These are phyloP conservation scores for Dascyllus trimaculatus DNA, from an alignment of 2,113 vertebrate species.

Conservation along the genomic window DNA sequence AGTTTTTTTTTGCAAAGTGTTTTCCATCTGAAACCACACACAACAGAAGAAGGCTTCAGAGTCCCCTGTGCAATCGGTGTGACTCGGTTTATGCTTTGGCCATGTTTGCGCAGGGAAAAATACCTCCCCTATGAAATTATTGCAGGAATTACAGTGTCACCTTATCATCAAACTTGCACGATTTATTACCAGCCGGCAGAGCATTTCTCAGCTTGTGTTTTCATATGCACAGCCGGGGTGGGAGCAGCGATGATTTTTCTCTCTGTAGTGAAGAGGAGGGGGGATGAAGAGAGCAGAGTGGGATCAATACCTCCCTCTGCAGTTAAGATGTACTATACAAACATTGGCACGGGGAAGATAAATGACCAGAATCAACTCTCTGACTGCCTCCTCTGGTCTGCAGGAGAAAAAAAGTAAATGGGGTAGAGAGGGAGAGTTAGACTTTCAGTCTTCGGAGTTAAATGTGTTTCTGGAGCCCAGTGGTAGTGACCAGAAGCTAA, in stretches of 20 bases:
- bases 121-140: constrained; percentile 14
- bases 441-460: constrained; percentile 1
- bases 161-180: constrained; percentile 15
- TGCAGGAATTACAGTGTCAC: constrained; percentile 35
- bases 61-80: background rate
- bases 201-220: constrained; percentile 42
- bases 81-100: constrained; percentile 7
- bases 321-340: constrained; percentile 56
- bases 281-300: constrained; percentile 32
- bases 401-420: background rate
- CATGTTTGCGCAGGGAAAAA: background rate
- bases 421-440: background rate
- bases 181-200: constrained; percentile 24
- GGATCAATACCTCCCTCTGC: constrained; percentile 68
- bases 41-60: background rate
- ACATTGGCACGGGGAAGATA: constrained; percentile 58
- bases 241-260: constrained; percentile 15
- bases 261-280: constrained; percentile 3
- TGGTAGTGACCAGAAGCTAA: background rate
- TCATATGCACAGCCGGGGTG: constrained; percentile 17
- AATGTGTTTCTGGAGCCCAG: background rate
- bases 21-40: constrained; percentile 26
- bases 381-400: constrained; percentile 14
- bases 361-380: constrained; percentile 60
- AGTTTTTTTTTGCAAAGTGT: background rate